Evolutionary conservation across 2,888 invertebrate genomes (phyloP).

Genomic region (Iselma pallidipennis): DNA sequence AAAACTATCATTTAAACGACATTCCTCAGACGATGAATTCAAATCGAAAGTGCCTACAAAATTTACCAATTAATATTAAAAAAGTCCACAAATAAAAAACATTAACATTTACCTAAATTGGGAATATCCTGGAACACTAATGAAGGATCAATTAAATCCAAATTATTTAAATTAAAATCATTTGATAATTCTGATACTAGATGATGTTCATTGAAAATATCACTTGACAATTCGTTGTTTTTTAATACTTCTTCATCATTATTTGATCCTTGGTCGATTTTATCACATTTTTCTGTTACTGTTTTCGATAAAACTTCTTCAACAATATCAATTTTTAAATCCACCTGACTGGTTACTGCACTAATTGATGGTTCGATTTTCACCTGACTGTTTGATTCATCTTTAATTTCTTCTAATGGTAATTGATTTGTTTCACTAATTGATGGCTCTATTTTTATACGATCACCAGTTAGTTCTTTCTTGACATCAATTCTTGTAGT

Average conservation of each 20-base stretch:
- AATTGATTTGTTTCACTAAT: neutral
- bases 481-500: neutral
- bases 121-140: neutral
- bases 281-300: too few relatives aligned
- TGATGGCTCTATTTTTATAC: neutral
- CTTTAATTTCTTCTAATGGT: neutral
- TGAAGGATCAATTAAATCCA: neutral
- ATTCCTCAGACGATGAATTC: neutral
- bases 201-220: neutral
- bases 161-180: neutral
- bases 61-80: neutral
- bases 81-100: neutral
- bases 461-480: neutral
- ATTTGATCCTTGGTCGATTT: too few relatives aligned
- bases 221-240: too few relatives aligned
- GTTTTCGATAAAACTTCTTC: too few relatives aligned
- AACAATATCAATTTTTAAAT: neutral
- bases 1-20: conserved; percentile 11
- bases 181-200: neutral
- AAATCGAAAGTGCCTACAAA: conserved; percentile 5
- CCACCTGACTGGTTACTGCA: neutral
- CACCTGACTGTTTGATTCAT: neutral
- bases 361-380: neutral
- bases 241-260: too few relatives aligned
- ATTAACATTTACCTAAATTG: conserved; percentile 1